Evolutionary conservation across 2,113 vertebrate species (phyloP).

Genomic region (Malurus melanocephalus): DNA sequence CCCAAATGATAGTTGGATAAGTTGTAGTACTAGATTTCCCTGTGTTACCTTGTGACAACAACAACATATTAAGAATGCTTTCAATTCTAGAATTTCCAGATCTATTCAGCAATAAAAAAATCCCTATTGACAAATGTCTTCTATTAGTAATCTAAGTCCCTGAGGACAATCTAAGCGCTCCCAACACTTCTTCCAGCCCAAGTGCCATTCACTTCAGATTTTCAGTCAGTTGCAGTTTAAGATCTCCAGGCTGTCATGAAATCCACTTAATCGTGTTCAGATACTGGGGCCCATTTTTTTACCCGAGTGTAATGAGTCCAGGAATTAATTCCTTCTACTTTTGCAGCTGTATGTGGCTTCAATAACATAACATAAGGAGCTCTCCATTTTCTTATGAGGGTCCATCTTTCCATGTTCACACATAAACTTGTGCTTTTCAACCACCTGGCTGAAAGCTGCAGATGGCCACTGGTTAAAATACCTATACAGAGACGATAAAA

Average conservation of each 20-base stretch:
- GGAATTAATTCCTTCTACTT: neutral
- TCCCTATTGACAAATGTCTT: neutral
- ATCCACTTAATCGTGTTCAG: neutral
- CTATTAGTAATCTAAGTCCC: too few species aligned
- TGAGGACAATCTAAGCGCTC: neutral
- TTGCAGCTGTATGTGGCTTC: neutral
- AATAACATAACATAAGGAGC: neutral
- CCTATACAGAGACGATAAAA: neutral
- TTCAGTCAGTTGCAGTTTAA: neutral
- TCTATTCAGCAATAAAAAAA: neutral
- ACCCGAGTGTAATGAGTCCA: neutral
- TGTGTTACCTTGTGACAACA: too few species aligned
- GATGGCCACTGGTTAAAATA: neutral
- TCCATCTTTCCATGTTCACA: accelerated
- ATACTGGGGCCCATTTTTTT: neutral
- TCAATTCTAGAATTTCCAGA: neutral
- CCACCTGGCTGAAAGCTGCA: neutral
- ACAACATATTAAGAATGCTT: neutral
- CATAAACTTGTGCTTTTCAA: neutral
- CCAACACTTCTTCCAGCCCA: neutral
- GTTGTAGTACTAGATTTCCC: neutral
- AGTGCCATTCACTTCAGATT: neutral
- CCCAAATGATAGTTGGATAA: neutral
- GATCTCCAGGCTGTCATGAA: neutral
- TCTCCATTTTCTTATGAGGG: neutral